Conservation (phyloP, 2,113 vertebrate species). For the Panthera leo region DNA sequence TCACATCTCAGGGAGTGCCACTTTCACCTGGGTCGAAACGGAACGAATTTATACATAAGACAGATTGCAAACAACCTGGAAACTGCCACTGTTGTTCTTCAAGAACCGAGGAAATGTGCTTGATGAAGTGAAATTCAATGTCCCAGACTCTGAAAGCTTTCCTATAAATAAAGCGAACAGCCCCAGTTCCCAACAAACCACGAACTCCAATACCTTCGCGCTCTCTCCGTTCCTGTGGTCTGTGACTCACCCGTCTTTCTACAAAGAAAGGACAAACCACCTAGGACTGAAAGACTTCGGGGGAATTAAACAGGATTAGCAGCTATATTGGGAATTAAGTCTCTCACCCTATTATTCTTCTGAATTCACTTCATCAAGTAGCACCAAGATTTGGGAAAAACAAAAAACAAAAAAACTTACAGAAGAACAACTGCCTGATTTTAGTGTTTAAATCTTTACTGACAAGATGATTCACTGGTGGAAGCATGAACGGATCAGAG, state of each 20-base stretch:
- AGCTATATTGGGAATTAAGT: constrained; percentile 88
- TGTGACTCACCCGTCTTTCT: constrained; percentile 12
- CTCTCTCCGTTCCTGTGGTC: constrained; percentile 58
- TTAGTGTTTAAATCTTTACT: not conserved
- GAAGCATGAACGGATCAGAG: not conserved
- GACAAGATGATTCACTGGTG: not conserved
- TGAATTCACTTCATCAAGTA: constrained; percentile 62
- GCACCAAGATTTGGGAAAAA: not conserved
- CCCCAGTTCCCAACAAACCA: not conserved
- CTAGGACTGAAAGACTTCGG: constrained; percentile 77
- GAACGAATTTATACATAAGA: constrained; percentile 24
- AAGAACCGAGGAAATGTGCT: not conserved
- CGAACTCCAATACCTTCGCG: constrained; percentile 61
- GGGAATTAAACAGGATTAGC: constrained; percentile 86
- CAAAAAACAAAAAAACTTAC: not conserved
- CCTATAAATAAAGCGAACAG: not conserved
- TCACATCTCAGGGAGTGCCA: not conserved
- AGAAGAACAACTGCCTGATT: not conserved
- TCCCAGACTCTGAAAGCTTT: not conserved
- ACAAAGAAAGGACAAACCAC: constrained; percentile 72
- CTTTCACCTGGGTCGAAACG: constrained; percentile 3
- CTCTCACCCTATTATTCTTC: constrained; percentile 84
- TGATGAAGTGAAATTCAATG: constrained; percentile 22
- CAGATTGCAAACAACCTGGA: not conserved
- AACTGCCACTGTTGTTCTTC: not conserved